Percentiles rank a stretch among this genome's conserved stretches.
phyloP scores from a whole-genome alignment of 2,113 vertebrate species.

The Cariama cristata region DNA sequence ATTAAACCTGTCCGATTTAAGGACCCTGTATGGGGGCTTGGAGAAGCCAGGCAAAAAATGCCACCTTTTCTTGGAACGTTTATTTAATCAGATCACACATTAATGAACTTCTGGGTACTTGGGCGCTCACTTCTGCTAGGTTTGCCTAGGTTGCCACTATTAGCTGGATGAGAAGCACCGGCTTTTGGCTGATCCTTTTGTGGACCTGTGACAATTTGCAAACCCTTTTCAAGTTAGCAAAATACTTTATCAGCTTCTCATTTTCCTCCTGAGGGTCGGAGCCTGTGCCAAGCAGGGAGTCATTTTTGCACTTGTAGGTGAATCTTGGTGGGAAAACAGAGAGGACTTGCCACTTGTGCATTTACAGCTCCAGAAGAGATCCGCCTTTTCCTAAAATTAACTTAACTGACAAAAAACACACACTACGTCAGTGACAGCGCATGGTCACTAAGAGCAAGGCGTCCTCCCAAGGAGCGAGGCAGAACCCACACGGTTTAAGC shows the following conservation, averaged over 20 bases:
- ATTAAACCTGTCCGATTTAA: not conserved
- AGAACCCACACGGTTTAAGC: not conserved
- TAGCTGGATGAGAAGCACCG: not conserved
- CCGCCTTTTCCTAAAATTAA: not conserved
- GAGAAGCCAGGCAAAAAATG: not conserved
- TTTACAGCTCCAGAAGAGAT: not conserved
- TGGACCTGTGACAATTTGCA: not conserved
- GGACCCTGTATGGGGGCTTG: accelerated
- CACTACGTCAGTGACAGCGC: accelerated
- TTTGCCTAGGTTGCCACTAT: not conserved
- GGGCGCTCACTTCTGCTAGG: not conserved
- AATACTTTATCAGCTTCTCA: not conserved
- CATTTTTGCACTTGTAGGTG: not conserved
- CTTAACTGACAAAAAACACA: not conserved
- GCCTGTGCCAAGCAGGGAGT: not conserved
- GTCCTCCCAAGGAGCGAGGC: not conserved
- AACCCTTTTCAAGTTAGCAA: not conserved
- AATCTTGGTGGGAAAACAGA: not conserved
- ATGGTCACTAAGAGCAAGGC: not conserved
- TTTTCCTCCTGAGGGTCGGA: not conserved
- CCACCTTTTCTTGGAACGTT: not conserved
- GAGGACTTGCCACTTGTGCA: not conserved
- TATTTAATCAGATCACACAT: not conserved
- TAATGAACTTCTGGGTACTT: not conserved
- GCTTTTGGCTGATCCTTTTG: not conserved